Evolutionary conservation across 2,888 invertebrate genomes (phyloP).

Genomic region (Dermolepida albohirtum): DNA sequence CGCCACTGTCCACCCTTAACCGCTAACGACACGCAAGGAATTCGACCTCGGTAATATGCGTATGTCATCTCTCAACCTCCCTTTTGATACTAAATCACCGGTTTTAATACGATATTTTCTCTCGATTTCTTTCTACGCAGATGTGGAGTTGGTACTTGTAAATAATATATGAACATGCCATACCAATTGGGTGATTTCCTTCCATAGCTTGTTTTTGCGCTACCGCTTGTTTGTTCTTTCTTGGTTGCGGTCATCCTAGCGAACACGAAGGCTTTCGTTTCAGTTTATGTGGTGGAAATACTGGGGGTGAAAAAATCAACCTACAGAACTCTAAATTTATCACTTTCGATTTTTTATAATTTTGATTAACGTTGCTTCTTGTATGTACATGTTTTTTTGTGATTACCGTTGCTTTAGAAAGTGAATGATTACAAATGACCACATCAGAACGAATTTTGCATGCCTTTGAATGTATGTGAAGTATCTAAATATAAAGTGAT

Average conservation of each 20-base stretch:
- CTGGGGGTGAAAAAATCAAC: not conserved
- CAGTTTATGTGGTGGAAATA: not conserved
- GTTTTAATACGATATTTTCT: not conserved
- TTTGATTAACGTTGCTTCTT: not conserved
- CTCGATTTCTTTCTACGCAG: too few species aligned
- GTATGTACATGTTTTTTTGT: not conserved
- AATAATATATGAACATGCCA: too few species aligned
- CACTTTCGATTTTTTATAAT: not conserved
- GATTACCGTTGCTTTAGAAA: not conserved
- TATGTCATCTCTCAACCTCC: conserved; percentile 3
- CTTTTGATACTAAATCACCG: not conserved
- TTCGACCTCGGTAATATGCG: not conserved
- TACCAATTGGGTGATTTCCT: not conserved
- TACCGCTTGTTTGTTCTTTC: not conserved
- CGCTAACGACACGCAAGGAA: conserved; percentile 16
- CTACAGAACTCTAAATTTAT: not conserved
- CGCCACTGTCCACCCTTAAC: conserved; percentile 17
- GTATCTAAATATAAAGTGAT: not conserved
- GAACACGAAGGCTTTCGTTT: not conserved
- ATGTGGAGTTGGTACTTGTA: too few species aligned
- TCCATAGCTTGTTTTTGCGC: not conserved
- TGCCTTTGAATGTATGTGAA: not conserved
- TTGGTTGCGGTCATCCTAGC: not conserved
- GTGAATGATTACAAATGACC: too few species aligned
- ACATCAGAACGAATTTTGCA: too few species aligned